Percentiles rank a stretch among this genome's conserved stretches.
Evolutionary conservation across 2,113 vertebrate species (phyloP).

Genomic region (Dipodomys merriami): DNA sequence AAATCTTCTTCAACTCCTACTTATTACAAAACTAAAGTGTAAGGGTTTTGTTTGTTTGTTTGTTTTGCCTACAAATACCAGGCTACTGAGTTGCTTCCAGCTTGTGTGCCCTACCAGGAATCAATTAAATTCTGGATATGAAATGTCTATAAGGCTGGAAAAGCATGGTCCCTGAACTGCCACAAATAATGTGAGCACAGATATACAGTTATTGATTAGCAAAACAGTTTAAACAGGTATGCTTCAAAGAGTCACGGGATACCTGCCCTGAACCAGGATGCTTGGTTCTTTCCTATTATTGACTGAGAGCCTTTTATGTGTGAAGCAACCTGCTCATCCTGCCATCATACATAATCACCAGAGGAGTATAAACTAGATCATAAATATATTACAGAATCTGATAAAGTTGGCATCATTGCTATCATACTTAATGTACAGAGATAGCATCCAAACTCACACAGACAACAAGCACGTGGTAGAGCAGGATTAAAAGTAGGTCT

Average conservation of each 20-base stretch:
- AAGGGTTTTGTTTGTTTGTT: too few relatives aligned
- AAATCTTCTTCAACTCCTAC: background rate
- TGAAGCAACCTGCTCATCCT: background rate
- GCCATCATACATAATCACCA: background rate
- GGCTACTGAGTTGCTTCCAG: background rate
- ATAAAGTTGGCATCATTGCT: background rate
- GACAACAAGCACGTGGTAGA: background rate
- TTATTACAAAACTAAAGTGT: background rate
- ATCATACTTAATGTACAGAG: background rate
- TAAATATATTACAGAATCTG: background rate
- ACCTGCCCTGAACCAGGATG: background rate
- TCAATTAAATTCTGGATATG: background rate
- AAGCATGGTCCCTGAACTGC: background rate
- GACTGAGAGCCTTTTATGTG: background rate
- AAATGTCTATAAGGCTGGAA: background rate
- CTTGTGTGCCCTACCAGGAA: background rate
- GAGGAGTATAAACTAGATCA: background rate
- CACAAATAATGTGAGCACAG: background rate
- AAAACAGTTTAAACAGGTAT: background rate
- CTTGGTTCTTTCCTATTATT: background rate
- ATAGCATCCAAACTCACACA: background rate
- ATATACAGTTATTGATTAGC: background rate
- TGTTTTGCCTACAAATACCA: background rate
- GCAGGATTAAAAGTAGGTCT: background rate
- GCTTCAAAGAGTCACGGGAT: background rate